Base-by-base conservation (phyloP, 2,888 invertebrate species). In the Melieria picta region DNA sequence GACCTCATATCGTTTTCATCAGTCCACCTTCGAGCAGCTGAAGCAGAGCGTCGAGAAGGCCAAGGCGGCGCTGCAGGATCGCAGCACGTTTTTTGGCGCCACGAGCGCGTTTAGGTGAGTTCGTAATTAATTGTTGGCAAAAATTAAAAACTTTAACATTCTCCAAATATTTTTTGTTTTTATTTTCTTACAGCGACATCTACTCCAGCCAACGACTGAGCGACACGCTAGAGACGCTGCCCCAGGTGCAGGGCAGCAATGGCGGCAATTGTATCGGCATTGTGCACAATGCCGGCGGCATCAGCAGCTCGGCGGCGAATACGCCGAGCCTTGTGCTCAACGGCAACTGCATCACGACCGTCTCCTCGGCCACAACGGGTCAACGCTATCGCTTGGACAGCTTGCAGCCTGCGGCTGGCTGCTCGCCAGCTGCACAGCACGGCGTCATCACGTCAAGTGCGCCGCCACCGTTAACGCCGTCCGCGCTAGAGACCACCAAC, bases 11-110 rank as follows among this genome's bases (percentile, higher is more conserved):
- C 91, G 95, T 62, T 92, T 94, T 73, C 93, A 93, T 84, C 94
- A 94, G 80, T 94, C 94, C 76, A 95, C 95, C 10, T 95, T 95
- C 88, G 95, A 95, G 82, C 95, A 95, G 84, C 88, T 95, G 75
- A 95, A 95, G 81, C 95, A 95, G 85, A 94, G 94, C 82, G 95
- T 95, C 58, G 95, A 95, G 84, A 95, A 95, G 83, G 95, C 95
- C 58, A 95, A 95, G 84, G 95, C 95, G 1, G 95, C 94, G 0
- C 88, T 95, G 62, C 93, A 93, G 85, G 93, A 93, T 85, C 87
- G 91, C 69, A 92, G 91, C 52, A 90, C 91, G 10, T 90, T 93
- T 77, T 88, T 93, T 75, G 91, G 93, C 0, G 90, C 92, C 11
- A 90, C 91, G 64, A 93, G 92, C 74, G 93, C 93, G 4, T 93